A percentile compares a stretch with the other conserved stretches of the same genome.
phyloP scores from a whole-genome alignment of 2,113 vertebrate genomes.

The Probosciger aterrimus region DNA sequence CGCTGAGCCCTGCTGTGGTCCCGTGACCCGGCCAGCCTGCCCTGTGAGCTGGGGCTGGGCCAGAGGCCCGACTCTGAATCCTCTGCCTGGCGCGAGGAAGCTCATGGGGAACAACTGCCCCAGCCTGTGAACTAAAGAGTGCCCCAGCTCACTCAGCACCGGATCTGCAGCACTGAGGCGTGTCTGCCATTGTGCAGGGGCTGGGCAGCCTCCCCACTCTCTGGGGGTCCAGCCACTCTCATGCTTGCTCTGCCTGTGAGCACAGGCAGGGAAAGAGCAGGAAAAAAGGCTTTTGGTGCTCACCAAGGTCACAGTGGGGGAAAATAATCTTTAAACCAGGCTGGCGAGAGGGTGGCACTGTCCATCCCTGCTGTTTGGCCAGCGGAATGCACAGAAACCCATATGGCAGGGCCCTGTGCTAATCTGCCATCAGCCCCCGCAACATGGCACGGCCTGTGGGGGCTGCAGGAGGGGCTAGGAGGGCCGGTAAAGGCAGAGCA shows the following conservation, averaged over 20 bases:
- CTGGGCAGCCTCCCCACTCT: not conserved
- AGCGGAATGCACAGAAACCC: not conserved
- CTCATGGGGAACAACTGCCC: not conserved
- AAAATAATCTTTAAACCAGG: not conserved
- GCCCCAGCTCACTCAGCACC: rapidly evolving
- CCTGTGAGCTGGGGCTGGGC: not conserved
- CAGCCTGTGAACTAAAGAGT: not conserved
- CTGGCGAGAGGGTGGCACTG: not conserved
- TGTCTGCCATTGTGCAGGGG: rapidly evolving
- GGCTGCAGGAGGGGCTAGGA: not conserved
- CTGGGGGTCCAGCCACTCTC: not conserved
- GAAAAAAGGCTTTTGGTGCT: not conserved
- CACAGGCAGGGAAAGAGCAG: not conserved
- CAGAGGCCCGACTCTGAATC: not conserved
- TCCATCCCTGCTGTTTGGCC: rapidly evolving
- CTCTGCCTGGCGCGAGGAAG: not conserved
- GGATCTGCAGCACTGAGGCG: not conserved
- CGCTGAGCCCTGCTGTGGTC: not conserved
- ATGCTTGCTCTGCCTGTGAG: not conserved
- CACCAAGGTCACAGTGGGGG: rapidly evolving
- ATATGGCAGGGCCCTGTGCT: not conserved
- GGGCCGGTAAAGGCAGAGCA: not conserved
- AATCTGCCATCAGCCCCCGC: not conserved
- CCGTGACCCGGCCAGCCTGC: rapidly evolving
- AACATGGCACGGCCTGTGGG: rapidly evolving